phyloP scores from a whole-genome alignment of 2,113 vertebrate genomes.

The Myiopsitta monachus region DNA sequence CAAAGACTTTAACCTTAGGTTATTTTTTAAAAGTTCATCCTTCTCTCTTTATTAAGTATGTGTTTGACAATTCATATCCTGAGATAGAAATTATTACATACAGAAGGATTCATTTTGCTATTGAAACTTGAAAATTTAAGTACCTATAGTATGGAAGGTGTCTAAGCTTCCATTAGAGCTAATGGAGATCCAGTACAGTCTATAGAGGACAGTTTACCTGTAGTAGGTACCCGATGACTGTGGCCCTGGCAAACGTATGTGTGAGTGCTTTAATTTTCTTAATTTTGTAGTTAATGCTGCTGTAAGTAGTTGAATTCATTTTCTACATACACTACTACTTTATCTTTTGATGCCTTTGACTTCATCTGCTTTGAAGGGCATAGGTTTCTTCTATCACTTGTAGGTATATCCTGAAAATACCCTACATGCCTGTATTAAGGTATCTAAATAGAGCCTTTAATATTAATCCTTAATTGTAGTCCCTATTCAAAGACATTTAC shows the following conservation, averaged over 20 bases:
- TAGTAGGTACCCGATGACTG: accelerated
- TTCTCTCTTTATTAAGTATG: neutral
- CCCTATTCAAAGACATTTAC: neutral
- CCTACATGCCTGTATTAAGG: neutral
- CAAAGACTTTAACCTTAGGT: neutral
- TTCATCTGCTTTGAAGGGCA: neutral
- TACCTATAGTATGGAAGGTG: neutral
- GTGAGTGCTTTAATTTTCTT: neutral
- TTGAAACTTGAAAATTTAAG: neutral
- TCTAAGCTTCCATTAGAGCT: neutral
- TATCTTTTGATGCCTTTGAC: neutral
- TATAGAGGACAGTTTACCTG: neutral
- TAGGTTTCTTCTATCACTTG: neutral
- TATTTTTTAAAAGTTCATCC: neutral
- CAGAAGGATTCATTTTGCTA: neutral
- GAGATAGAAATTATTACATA: neutral
- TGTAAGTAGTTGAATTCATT: neutral
- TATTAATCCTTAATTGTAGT: neutral
- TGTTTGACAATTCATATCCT: neutral
- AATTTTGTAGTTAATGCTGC: neutral
- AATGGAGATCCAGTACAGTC: neutral
- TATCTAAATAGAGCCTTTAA: neutral
- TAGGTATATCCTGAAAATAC: neutral
- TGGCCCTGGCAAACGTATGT: neutral
- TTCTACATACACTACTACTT: neutral